Conservation (phyloP, 2,113 vertebrate genomes). For the Bubo bubo region DNA sequence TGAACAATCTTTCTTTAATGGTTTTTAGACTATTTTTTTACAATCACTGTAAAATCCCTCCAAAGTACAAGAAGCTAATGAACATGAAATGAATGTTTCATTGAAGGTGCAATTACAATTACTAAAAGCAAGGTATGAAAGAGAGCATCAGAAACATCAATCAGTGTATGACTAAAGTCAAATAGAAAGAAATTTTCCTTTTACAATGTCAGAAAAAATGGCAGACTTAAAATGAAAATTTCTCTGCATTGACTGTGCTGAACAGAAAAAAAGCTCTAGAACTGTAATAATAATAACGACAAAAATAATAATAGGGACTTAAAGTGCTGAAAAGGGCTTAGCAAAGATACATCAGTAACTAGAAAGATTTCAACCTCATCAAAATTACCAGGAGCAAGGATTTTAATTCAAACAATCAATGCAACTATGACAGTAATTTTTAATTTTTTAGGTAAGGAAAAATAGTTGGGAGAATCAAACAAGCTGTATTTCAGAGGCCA, state of each 20-base stretch:
- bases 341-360: neutral
- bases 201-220: neutral
- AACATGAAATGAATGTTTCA: neutral
- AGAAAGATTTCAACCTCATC: neutral
- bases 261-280: neutral
- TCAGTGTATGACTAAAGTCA: neutral
- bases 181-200: neutral
- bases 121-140: neutral
- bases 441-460: neutral
- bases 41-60: neutral
- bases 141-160: neutral
- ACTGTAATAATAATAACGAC: neutral
- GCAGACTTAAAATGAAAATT: neutral
- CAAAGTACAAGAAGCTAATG: neutral
- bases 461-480: neutral
- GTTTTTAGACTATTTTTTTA: neutral
- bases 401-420: neutral
- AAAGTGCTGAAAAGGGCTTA: neutral
- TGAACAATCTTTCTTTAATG: neutral
- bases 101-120: neutral
- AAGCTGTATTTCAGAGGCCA: neutral
- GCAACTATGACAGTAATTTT: neutral
- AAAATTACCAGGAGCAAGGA: neutral
- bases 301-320: neutral
- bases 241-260: neutral